Evolutionary conservation across 2,888 invertebrate genomes (phyloP).

Genomic region (Metacarcinus magister): DNA sequence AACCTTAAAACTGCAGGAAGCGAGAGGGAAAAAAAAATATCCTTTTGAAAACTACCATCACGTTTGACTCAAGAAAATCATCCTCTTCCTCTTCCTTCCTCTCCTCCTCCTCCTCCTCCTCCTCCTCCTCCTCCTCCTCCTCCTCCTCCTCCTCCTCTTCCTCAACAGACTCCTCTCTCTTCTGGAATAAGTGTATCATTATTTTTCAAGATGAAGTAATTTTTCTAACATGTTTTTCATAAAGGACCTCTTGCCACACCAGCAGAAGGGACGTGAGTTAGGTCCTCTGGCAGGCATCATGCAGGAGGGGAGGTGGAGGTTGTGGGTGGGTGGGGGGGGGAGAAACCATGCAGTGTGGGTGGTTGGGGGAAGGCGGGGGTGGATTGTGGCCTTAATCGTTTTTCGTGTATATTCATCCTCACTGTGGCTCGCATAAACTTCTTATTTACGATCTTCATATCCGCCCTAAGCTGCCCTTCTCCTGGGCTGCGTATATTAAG

Average conservation of each 20-base stretch:
- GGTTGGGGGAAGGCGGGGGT: not conserved
- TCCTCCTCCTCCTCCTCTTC: not conserved
- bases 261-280: slow-evolving; percentile 34
- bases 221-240: slow-evolving; percentile 44
- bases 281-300: not conserved
- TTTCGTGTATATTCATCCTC: slow-evolving; percentile 18
- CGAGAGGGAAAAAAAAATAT: not conserved
- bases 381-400: slow-evolving; percentile 11
- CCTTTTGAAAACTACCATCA: not conserved
- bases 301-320: not conserved
- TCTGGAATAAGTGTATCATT: slow-evolving; percentile 41
- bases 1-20: slow-evolving; percentile 21
- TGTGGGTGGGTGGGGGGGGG: not conserved
- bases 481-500: not conserved
- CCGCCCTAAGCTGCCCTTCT: not conserved
- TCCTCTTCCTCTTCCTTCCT: not conserved
- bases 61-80: not conserved
- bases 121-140: not conserved
- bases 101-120: not conserved
- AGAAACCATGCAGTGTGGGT: no score
- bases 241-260: slow-evolving; percentile 23
- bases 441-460: slow-evolving; percentile 36
- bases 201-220: slow-evolving; percentile 44
- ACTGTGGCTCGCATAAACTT: slow-evolving; percentile 11
- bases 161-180: not conserved